phyloP scores from a whole-genome alignment of 2,797 vertebrate genomes.

The Carduelis carduelis region DNA sequence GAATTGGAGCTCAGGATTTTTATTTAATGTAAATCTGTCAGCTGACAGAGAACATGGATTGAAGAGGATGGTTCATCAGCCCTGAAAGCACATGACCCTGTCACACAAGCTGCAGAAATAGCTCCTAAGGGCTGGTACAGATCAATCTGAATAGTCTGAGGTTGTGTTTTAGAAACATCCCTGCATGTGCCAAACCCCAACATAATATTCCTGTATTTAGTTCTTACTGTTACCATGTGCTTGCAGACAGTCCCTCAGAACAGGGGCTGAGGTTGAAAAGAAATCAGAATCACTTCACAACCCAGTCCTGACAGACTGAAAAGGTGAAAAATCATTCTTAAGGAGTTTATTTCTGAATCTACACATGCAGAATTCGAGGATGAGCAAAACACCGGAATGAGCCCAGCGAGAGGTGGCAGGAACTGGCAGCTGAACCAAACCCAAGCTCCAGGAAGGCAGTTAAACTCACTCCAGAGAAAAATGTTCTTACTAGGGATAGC shows the following conservation, averaged over 20 bases:
- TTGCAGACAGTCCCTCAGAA: not conserved
- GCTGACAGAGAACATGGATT: not conserved
- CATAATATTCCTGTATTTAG: not conserved
- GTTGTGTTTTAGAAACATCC: not conserved
- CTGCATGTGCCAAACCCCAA: not conserved
- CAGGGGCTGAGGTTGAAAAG: not conserved
- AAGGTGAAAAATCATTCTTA: not conserved
- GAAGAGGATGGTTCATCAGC: not conserved
- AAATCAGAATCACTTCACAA: not conserved
- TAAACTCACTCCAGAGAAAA: not conserved
- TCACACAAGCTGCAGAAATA: not conserved
- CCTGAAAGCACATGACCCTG: not conserved
- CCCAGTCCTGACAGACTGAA: not conserved
- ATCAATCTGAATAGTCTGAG: not conserved
- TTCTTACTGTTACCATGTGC: not conserved
- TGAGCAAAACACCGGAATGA: not conserved
- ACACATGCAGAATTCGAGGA: not conserved
- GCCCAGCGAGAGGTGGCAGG: not conserved
- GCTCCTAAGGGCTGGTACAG: not conserved
- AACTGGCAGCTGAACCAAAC: not conserved
- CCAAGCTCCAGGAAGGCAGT: not conserved
- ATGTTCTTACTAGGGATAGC: not conserved
- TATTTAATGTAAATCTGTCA: not conserved
- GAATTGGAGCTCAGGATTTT: not conserved
- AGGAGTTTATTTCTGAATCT: not conserved